Base-by-base conservation (phyloP, 2,888 invertebrate species). In the Tryphoninae sp. region DNA sequence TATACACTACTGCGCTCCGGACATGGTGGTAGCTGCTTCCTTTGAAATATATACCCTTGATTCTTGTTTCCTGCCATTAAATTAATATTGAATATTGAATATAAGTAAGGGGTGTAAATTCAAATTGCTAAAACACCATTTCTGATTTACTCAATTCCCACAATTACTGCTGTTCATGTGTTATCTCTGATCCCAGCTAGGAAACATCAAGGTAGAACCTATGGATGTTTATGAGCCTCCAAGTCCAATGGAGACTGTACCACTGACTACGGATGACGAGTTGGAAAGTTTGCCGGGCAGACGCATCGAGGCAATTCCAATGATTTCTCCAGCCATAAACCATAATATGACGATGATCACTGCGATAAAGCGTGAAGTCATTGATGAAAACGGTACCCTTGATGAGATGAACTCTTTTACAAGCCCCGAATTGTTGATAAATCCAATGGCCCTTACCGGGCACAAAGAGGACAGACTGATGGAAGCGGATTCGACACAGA, bases 201-300 rank as follows among this genome's bases (percentile, higher is more conserved):
- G 93, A 81, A 93, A 93, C 85, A 92, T 94, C 82, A 94, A 94
- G 91, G 93, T 92, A 91, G 94, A 94, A 87, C 94, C 94, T 81
- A 89, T 93, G 42, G 93, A 91, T 61, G 13, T 92, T 88, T 94
- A 94, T 11, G 80, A 82, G 33, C 59, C 78, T 2, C 23, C 55
- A 13, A 74, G 53, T 40, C 59, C 67, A 19, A 22, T 76, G 40
- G 78, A 0, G 92, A 90, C 71, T 91, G 92, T 80, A 8, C 64
- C 64, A 16, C 22, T 33, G 22, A 78, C 65, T 11, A 76, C 82
- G 65, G 81, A 67, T 33, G 85, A 84, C 13, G 93, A 91, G 67
- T 92, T 92, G 83, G 84, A 88, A 0, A 91, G 92, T 3, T 45
- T 45, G 13, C 13, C 45, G 45, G 9, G 11, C 45, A 9, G 13